These are phyloP conservation scores for Lepidocyrtinus sp. DNA, from an alignment of 2,888 invertebrate genomes.

Conservation along the genomic window DNA sequence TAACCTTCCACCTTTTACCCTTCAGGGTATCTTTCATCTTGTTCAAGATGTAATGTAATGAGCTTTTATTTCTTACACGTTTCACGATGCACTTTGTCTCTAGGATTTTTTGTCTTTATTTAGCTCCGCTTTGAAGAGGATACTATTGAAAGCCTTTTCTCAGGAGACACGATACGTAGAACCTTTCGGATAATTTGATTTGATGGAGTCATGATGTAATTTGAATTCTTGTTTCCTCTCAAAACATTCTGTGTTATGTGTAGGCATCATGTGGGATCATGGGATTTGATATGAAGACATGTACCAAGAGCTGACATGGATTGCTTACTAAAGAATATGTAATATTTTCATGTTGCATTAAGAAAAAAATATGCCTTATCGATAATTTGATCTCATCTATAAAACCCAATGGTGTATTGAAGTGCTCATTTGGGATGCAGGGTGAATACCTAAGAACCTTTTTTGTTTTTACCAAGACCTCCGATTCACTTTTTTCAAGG, in stretches of 20 bases:
- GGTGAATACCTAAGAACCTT: slow-evolving; percentile 41
- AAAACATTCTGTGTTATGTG: too few relatives aligned
- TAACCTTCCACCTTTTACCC: slow-evolving; percentile 58
- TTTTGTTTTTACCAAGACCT: slow-evolving; percentile 37
- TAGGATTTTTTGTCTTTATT: too few relatives aligned
- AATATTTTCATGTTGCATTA: slow-evolving; percentile 13
- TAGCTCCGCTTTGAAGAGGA: background rate
- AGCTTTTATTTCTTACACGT: slow-evolving; percentile 26
- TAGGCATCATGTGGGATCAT: background rate
- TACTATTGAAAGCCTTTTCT: background rate
- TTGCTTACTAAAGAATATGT: slow-evolving; percentile 44
- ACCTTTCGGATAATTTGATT: slow-evolving; percentile 39
- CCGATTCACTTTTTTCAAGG: slow-evolving; percentile 22
- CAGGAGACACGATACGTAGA: background rate
- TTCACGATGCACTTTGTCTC: background rate
- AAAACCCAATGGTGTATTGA: background rate
- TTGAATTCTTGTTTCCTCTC: slow-evolving; percentile 41
- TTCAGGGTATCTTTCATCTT: slow-evolving; percentile 46
- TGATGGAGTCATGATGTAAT: slow-evolving; percentile 61
- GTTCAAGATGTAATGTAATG: slow-evolving; percentile 34
- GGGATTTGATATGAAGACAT: slow-evolving; percentile 26
- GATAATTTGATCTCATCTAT: slow-evolving; percentile 52
- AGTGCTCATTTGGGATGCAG: slow-evolving; percentile 34
- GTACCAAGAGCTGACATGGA: slow-evolving; percentile 46
- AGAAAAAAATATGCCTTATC: slow-evolving; percentile 38